Evolutionary conservation across 37 sponge, comb jelly and placozoan genomes (phyloP), one percentile per base, ranked within the genome.

Genomic region (Crambe crambe): DNA sequence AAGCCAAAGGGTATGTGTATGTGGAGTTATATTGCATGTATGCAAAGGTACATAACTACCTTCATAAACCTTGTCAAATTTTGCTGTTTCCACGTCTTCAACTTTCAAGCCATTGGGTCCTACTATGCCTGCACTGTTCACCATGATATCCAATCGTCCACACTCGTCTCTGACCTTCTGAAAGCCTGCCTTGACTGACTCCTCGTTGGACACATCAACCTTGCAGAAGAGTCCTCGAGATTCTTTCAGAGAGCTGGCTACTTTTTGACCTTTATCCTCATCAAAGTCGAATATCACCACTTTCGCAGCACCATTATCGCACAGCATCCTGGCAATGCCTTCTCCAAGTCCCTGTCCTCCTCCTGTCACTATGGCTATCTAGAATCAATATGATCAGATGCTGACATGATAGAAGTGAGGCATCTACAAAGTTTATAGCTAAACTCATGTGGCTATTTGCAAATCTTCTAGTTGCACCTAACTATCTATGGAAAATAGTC

Each of bases 101-200:
- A 70, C 70, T 1, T 78, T 26, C 30, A 89, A 80, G 23, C 73
- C 84, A 1, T 40, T 59, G 6, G 89, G 93, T 1, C 93, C 93
- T 38, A 88, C 89, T 27, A 93, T 89, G 0, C 94, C 94, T 29
- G 94, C 89, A 58, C 87, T 85, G 80, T 93, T 93, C n/a, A 93
- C 80, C 75, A 89, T 77, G 72, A 89, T 78, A 56, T 93, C 94
- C 72, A 93, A 72, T 2, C 84, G 83, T 31, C 42, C 76, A 41
- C 42, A 79, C 61, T 31, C 25, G 15, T 31, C 56, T 0, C 26
- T 26, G 18, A 86, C 70, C 2, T 25, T 44, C 20, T 72, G 56
- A 38, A 89, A 75, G 1, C 64, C 94, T 42, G 69, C 72, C 40
- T 40, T 20, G 37, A 89, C 94, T 25, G 86, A 78, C 12, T 23